These are phyloP conservation scores for Phocides pigmalion DNA, from an alignment of 1,140 invertebrate species.

Conservation along the genomic window DNA sequence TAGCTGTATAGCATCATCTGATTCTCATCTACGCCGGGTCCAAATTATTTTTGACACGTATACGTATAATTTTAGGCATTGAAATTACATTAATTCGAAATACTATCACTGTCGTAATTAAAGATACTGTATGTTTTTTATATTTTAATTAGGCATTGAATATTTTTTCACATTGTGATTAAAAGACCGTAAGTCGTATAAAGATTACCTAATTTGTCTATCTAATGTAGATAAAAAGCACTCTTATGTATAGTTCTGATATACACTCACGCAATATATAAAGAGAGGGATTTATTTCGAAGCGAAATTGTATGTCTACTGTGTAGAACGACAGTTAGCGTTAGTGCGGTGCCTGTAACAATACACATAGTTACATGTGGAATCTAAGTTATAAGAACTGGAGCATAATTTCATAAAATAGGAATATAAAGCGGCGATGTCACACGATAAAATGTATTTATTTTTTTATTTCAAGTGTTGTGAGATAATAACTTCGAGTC, in stretches of 20 bases:
- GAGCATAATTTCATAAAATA: constrained; percentile 32
- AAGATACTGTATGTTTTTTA: constrained; percentile 26
- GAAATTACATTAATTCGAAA: constrained; percentile 68
- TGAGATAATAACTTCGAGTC: constrained; percentile 66
- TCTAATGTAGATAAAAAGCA: not conserved
- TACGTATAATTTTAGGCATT: constrained; percentile 61
- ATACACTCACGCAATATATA: not conserved
- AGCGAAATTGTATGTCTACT: constrained; percentile 82
- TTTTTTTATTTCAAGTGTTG: constrained; percentile 66
- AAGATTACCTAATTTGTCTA: constrained; percentile 7
- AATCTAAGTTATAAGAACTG: constrained; percentile 29
- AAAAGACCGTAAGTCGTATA: constrained; percentile 37
- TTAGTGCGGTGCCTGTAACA: constrained; percentile 60
- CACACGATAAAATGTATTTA: constrained; percentile 54
- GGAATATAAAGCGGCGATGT: constrained; percentile 39
- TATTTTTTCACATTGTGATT: constrained; percentile 35
- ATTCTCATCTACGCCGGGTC: constrained; percentile 61
- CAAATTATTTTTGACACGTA: constrained; percentile 72
- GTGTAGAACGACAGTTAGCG: constrained; percentile 77
- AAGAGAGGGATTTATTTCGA: constrained; percentile 77
- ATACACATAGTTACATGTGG: constrained; percentile 14
- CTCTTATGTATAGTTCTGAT: not conserved
- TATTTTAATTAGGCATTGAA: constrained; percentile 28
- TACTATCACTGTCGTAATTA: constrained; percentile 55
- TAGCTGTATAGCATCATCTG: constrained; percentile 46